Evolutionary conservation across 2,113 vertebrate genomes (phyloP), one percentile per base, ranked within the genome.

Genomic region (Phylloscopus whistleri): DNA sequence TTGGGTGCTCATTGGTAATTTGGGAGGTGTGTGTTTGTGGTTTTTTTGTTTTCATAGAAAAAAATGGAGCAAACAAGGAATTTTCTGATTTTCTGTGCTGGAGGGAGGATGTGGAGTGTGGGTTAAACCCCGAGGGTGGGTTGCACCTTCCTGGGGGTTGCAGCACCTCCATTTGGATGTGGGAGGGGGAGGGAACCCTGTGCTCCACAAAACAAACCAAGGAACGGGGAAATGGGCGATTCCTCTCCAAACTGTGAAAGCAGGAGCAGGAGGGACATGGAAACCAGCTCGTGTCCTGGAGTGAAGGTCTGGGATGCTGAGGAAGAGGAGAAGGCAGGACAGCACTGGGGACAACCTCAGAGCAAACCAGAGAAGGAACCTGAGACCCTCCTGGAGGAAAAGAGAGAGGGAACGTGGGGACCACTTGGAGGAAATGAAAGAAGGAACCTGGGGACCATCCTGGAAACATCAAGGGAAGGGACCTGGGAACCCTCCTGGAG

Each of bases 321-420:
- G 30, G 84, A 5, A 30, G 59, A 26, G 31, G 24, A 63, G 43
- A 17, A 52, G 46, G 46, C 37, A 67, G 56, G 39, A 7, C 23
- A 14, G 49, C 2, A 1, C 46, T 75, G 72, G 56, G 26, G 43
- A 30, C 2, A 28, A 21, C 23, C 37, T 6, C 0, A 0, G 6
- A 35, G 56, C 2, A 49, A 15, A 4, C 4, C 3, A 21, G 46
- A 52, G 80, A 14, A 59, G 63, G 35, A 56, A 22, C 9, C 6
- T 15, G 3, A 9, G 43, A 48, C 2, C 7, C 11, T 1, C 35
- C 2, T 39, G 49, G 68, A n/a, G 3, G 1, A 26, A 55, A 1
- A 0, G 1, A 39, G 35, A 9, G 49, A 23, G 31, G n/a, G n/a
- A n/a, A n/a, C n/a, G n/a, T n/a, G n/a, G n/a, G n/a, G n/a, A n/a